These are phyloP conservation scores for Helarctos malayanus DNA, from an alignment of 2,797 vertebrate genomes.

Conservation along the genomic window DNA sequence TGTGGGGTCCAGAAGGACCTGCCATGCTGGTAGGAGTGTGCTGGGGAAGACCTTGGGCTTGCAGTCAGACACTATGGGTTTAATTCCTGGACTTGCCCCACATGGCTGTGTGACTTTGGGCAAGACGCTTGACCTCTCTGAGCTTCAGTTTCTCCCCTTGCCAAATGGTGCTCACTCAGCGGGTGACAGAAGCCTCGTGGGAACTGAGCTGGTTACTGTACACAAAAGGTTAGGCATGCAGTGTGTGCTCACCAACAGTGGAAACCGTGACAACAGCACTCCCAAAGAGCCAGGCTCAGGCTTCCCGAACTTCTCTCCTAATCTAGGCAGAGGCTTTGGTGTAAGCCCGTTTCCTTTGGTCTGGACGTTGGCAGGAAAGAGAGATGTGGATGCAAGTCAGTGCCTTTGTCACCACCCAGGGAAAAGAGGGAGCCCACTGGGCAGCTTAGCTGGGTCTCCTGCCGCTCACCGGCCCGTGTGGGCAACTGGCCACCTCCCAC, in stretches of 20 bases:
- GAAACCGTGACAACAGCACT: too few species aligned
- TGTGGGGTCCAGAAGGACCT: background rate
- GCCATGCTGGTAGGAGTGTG: too few species aligned
- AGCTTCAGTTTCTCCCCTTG: background rate
- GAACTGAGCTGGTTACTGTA: accelerated
- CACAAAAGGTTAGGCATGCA: background rate
- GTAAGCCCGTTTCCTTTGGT: background rate
- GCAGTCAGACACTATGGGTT: background rate
- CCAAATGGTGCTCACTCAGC: background rate
- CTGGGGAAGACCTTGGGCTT: background rate
- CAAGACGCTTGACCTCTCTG: background rate
- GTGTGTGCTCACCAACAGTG: background rate
- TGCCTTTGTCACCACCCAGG: background rate
- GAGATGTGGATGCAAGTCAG: background rate
- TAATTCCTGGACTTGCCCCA: background rate
- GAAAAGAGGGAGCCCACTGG: background rate
- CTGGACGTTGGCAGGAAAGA: background rate
- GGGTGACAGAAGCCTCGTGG: background rate
- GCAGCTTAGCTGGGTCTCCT: background rate
- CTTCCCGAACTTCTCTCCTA: background rate
- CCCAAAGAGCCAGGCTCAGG: too few species aligned
- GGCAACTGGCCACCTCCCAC: background rate
- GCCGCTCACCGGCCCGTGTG: background rate
- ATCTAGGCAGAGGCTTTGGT: background rate
- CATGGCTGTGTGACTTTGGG: background rate